A percentile compares a stretch with the other conserved stretches of the same genome.
Conservation (phyloP, 2,113 vertebrate genomes). For the Ceyx melanurus region DNA sequence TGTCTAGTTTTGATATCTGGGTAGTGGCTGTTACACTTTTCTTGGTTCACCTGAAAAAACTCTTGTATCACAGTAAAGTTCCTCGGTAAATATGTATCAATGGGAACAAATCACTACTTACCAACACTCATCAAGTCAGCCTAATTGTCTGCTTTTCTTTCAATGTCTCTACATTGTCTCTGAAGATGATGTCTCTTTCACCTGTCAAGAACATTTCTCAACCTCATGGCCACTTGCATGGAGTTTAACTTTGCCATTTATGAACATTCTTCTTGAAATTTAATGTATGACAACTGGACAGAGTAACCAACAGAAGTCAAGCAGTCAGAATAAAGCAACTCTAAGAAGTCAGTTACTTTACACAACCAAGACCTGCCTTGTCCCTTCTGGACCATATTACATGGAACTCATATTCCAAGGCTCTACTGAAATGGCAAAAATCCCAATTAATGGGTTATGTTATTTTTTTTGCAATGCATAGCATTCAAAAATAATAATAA, state of each 20-base stretch:
- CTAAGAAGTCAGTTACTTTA: background rate
- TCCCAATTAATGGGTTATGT: fast-evolving
- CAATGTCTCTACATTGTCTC: background rate
- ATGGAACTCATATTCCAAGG: background rate
- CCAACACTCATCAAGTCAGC: background rate
- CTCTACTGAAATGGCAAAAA: background rate
- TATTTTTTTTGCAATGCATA: background rate
- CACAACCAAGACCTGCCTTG: background rate
- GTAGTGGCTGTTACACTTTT: background rate
- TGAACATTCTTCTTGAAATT: background rate
- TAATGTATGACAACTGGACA: background rate
- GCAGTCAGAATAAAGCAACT: background rate
- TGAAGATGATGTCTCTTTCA: background rate
- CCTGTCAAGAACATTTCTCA: background rate
- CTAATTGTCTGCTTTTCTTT: background rate
- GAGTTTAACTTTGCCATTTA: background rate
- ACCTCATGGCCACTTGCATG: fast-evolving
- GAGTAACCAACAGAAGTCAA: background rate
- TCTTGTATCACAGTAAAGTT: background rate
- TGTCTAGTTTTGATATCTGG: background rate
- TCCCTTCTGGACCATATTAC: background rate
- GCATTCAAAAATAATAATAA: background rate
- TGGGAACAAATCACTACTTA: background rate
- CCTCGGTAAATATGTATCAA: background rate
- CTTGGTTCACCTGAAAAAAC: background rate